Conservation (phyloP, 1,140 invertebrate species). For the Teleogryllus occipitalis region DNA sequence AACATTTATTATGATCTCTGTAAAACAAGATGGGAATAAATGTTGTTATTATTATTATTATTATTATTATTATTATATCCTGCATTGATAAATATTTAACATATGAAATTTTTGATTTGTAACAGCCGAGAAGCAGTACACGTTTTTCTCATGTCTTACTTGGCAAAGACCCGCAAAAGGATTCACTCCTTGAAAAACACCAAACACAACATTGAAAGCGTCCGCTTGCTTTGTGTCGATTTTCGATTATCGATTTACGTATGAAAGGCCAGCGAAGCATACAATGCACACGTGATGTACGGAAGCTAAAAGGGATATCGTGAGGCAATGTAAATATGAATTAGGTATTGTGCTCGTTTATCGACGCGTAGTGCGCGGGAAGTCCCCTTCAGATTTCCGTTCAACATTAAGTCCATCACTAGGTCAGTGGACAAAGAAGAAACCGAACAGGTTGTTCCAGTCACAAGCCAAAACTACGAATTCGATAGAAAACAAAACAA, state of each 20-base stretch:
- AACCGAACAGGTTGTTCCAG: not conserved
- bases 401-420: not conserved
- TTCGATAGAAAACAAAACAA: not conserved
- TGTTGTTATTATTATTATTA: no score
- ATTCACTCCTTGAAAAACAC: no score
- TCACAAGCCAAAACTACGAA: not conserved
- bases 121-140: no score
- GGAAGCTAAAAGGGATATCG: not conserved
- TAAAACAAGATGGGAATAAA: no score
- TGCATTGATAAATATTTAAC: no score
- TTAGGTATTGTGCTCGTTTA: not conserved
- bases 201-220: no score
- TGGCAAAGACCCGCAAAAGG: no score
- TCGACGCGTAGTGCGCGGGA: not conserved
- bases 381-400: not conserved
- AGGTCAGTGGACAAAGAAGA: not conserved
- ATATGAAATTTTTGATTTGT: no score
- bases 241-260: not conserved
- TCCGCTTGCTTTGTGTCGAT: no score
- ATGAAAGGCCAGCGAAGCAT: not conserved
- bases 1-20: no score
- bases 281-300: not conserved
- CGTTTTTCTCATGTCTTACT: no score
- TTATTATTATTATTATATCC: no score
- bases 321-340: not conserved